Base-by-base conservation (phyloP, 1,140 invertebrate species). In the Aphaenogaster rudis region DNA sequence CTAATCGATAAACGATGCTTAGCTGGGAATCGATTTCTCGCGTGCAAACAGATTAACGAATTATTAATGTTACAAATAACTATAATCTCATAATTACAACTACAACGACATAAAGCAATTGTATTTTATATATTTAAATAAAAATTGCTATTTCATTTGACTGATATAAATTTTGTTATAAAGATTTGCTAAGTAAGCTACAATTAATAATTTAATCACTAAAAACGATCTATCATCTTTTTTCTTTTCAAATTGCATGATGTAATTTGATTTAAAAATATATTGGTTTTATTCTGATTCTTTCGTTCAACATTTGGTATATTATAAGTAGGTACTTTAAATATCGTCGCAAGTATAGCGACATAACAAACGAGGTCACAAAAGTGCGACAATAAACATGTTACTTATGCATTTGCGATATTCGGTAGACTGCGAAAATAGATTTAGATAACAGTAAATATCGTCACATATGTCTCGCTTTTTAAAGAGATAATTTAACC, bases 1-100 rank as follows among this genome's bases (percentile, higher is more conserved):
- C 59, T 79, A 79, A 79, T 79, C 76, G 76, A 63, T 42, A 78
- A 78, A 63, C 42, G 6, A 28, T 17, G 11, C n/a, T 64, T 64
- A 15, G 6, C 6, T 45, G 57, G 9, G 64, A 48, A 79, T 64
- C 21, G 42, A 79, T 79, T 79, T 64, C 42, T 64, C 15, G 9
- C 9, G 5, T 5, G 76, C 5, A 64, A 64, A 64, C 42, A 36
- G 17, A 11, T 48, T 45, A 33, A 50, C 2, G 28, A 57, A 74
- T 74, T 17, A 74, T 9, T 57, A 54, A 33, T 33, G 7, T 50
- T 36, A 72, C 28, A 13, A 52, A 67, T 45, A n/a, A 67, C 36
- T 67, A 42, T 67, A 42, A 72, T 36, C 7, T 33, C 17, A 13
- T 36, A 17, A 52, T 39, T 6, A 61, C 5, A 28, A 54, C 7